Percentiles rank a stretch among this genome's conserved stretches.
Conservation (phyloP, 1,140 invertebrate species). For the Acromyrmex echinatior region DNA sequence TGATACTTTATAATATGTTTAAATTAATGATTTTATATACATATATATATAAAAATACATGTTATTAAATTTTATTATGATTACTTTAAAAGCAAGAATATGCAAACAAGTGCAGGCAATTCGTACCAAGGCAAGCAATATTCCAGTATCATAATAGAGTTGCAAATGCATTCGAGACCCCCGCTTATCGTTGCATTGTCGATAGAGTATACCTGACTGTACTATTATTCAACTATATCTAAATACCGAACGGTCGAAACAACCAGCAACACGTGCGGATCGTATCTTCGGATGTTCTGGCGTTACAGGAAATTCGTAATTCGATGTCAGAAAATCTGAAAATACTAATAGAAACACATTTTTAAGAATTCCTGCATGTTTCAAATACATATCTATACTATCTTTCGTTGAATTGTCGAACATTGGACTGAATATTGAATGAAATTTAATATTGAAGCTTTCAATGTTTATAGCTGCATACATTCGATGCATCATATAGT, state of each 20-base stretch:
- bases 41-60: neutral
- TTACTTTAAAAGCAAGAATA: neutral
- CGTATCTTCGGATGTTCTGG: neutral
- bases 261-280: slow-evolving; percentile 25
- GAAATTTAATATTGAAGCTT: slow-evolving; percentile 6
- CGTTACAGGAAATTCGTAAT: neutral
- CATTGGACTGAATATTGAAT: neutral
- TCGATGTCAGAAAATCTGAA: no score
- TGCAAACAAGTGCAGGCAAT: neutral
- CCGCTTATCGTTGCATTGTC: slow-evolving; percentile 66
- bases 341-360: neutral
- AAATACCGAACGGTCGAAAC: slow-evolving; percentile 51
- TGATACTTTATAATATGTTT: no score
- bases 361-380: neutral
- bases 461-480: neutral
- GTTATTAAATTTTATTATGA: slow-evolving; percentile 34
- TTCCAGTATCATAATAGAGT: neutral
- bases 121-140: slow-evolving; percentile 50
- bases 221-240: slow-evolving; percentile 61
- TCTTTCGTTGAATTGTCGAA: neutral
- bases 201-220: slow-evolving; percentile 50
- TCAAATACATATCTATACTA: neutral
- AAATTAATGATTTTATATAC: no score
- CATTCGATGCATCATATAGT: neutral
- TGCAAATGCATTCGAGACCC: slow-evolving; percentile 52